Base-by-base conservation (phyloP, 2,113 vertebrate genomes). In the Dromaius novaehollandiae region DNA sequence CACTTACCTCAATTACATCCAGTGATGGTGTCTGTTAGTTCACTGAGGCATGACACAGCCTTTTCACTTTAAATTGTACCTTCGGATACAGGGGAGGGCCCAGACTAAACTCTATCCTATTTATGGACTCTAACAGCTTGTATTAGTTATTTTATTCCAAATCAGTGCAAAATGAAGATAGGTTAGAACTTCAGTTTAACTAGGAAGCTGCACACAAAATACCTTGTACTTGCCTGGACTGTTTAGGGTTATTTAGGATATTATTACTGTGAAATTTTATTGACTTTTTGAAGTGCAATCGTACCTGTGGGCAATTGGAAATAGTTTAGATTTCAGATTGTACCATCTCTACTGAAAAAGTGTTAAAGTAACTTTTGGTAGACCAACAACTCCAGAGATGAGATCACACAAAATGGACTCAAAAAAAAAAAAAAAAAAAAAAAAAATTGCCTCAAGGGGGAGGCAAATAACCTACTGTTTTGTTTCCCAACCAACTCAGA, bases 211-310 rank as follows among this genome's bases (percentile, higher is more conserved):
- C 34, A 80, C 71, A 69, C 6, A 16, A 74, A 91, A 18, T 88
- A 42, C 36, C 9, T 53, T 76, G 19, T 70, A 88, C 40, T 68
- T 77, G 26, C 32, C 76, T 78, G 44, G 60, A 77, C 6, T 73
- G 9, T 71, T 40, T 90, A 71, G 38, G 40, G 50, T 87, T 80
- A 20, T 58, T 78, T 77, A 63, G n/a, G 13, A 53, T 88, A 90
- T 93, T 91, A 94, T 91, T 86, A 79, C 34, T 65, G 24, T 21
- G 75, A 81, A 63, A 51, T 89, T 78, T 78, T 89, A 86, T 51
- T 89, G 55, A 78, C 76, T 44, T 94, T 89, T 89, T 78, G 38
- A 80, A 94, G 53, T 48, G 58, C 76, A 92, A 94, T 88, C 20
- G n/a, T 68, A 82, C 82, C 88, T 64, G 84, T 63, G 24, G 32